Conservation (phyloP, 2,797 vertebrate genomes). For the Cheirogaleus major region DNA sequence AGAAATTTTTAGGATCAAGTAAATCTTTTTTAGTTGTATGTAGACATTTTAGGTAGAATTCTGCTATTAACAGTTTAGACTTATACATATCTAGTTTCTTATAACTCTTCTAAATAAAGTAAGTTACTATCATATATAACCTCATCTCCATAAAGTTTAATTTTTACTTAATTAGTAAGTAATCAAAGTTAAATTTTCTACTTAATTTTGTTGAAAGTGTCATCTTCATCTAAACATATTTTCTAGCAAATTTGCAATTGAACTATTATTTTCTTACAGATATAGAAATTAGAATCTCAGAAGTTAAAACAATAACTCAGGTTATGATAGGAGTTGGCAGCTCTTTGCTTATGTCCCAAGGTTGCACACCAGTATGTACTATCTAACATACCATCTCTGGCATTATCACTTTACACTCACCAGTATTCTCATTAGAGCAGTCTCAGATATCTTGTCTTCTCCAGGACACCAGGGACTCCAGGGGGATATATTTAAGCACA, state of each 20-base stretch:
- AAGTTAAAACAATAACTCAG: not conserved
- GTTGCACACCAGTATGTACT: not conserved
- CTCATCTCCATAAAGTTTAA: not conserved
- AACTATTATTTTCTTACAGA: not conserved
- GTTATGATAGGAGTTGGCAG: not conserved
- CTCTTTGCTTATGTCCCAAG: not conserved
- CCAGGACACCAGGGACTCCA: not conserved
- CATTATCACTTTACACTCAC: slow-evolving; percentile 33
- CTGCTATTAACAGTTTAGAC: not conserved
- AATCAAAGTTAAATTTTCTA: not conserved
- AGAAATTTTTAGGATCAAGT: not conserved
- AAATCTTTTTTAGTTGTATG: not conserved
- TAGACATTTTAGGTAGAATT: not conserved
- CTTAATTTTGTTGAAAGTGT: slow-evolving; percentile 5
- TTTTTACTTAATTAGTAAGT: not conserved
- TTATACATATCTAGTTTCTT: not conserved
- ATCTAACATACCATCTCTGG: not conserved
- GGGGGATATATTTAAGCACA: slow-evolving; percentile 42
- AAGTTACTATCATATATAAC: not conserved
- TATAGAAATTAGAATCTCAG: not conserved
- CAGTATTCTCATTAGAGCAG: not conserved
- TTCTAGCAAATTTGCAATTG: slow-evolving; percentile 4
- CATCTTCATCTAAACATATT: not conserved
- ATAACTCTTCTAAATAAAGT: not conserved
- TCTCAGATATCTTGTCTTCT: slow-evolving; percentile 31